These are phyloP conservation scores for Microtus pennsylvanicus DNA, from an alignment of 2,113 vertebrate genomes.

Conservation along the genomic window DNA sequence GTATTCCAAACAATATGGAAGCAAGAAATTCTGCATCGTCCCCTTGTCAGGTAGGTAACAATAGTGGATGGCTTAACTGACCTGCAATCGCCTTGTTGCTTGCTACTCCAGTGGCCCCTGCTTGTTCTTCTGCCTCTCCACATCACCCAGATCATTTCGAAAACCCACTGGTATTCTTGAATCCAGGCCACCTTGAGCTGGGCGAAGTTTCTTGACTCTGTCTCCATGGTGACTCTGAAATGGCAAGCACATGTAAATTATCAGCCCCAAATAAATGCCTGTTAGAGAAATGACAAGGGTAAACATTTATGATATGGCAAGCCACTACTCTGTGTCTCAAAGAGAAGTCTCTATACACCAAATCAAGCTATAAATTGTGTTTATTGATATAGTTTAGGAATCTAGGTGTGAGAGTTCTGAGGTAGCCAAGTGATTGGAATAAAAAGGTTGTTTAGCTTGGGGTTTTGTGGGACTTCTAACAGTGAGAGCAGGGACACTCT, in stretches of 20 bases:
- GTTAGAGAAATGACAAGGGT: slow-evolving; percentile 40
- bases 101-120: slow-evolving; percentile 23
- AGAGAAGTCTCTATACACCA: slow-evolving; percentile 59
- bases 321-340: slow-evolving; percentile 63
- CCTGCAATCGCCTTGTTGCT: slow-evolving; percentile 64
- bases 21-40: background rate
- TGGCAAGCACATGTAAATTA: slow-evolving; percentile 73
- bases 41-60: slow-evolving; percentile 33
- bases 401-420: slow-evolving; percentile 33
- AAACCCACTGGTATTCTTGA: slow-evolving; percentile 59
- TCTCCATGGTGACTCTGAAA: slow-evolving; percentile 84
- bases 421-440: slow-evolving; percentile 56
- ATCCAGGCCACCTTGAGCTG: slow-evolving; percentile 51
- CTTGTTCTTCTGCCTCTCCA: slow-evolving; percentile 57
- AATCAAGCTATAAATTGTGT: slow-evolving; percentile 40
- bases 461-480: background rate
- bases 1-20: slow-evolving; percentile 59
- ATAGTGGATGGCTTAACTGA: slow-evolving; percentile 50
- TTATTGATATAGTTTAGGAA: slow-evolving; percentile 16
- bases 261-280: slow-evolving; percentile 64
- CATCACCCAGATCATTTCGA: slow-evolving; percentile 71
- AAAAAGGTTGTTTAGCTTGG: background rate
- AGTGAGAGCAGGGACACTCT: background rate
- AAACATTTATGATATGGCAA: slow-evolving; percentile 49
- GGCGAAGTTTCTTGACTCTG: slow-evolving; percentile 66